phyloP scores from a whole-genome alignment of 37 sponge, comb jelly and placozoan genomes.

The Agelas oroides region DNA sequence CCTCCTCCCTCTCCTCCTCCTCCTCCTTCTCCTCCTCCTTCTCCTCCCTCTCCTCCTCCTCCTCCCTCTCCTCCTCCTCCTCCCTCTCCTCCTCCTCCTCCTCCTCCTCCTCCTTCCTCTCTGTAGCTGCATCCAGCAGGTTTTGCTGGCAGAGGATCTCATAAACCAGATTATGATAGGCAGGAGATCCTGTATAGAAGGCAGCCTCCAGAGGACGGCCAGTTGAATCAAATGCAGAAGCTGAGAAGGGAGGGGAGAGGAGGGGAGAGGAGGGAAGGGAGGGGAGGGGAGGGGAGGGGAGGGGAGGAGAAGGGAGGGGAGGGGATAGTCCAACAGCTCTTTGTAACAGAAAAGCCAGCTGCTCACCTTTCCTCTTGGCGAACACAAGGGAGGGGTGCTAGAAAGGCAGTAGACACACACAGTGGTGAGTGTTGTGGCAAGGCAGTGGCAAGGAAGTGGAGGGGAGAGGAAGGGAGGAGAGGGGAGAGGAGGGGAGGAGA shows the following conservation, averaged over 20 bases:
- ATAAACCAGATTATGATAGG: slow-evolving; percentile 60
- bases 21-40: background rate
- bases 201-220: slow-evolving; percentile 77
- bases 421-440: too few species aligned
- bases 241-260: background rate
- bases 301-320: too few species aligned
- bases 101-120: background rate
- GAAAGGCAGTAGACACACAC: background rate
- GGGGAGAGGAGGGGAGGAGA: too few species aligned
- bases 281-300: too few species aligned
- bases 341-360: too few species aligned
- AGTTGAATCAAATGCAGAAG: slow-evolving; percentile 2
- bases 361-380: slow-evolving; percentile 67
- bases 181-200: slow-evolving; percentile 79
- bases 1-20: background rate
- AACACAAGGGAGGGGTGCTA: slow-evolving; percentile 69
- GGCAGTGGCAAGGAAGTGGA: too few species aligned
- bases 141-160: slow-evolving; percentile 12
- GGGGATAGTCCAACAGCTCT: too few species aligned
- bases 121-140: background rate
- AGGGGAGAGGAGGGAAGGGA: too few species aligned
- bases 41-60: background rate
- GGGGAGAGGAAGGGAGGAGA: too few species aligned
- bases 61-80: background rate
- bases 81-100: background rate